Evolutionary conservation across 1,140 invertebrate genomes (phyloP).

Genomic region (Microplitis mediator): DNA sequence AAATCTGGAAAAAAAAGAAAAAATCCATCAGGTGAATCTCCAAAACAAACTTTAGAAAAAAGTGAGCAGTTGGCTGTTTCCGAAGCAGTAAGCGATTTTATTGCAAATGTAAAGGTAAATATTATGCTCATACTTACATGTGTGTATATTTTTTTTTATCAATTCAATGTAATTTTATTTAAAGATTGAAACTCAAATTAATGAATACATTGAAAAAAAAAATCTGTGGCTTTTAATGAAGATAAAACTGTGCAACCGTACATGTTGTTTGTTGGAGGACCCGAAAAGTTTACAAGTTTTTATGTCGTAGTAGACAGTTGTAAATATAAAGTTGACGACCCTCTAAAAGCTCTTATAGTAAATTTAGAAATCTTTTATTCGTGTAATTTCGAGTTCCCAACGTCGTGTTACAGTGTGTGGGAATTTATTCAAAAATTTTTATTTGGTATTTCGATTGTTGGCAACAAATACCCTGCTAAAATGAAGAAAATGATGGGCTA

Average conservation of each 20-base stretch:
- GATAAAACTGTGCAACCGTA: not conserved
- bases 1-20: not conserved
- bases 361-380: too few relatives aligned
- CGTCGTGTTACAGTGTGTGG: too few relatives aligned
- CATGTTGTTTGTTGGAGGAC: not conserved
- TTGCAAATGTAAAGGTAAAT: not conserved
- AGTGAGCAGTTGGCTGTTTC: not conserved
- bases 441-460: too few relatives aligned
- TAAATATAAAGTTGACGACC: too few relatives aligned
- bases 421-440: too few relatives aligned
- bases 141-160: not conserved
- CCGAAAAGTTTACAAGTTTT: too few relatives aligned
- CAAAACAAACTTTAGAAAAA: not conserved
- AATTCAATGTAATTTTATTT: not conserved
- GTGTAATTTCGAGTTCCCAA: too few relatives aligned
- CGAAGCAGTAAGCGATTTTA: not conserved
- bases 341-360: too few relatives aligned
- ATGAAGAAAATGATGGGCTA: too few relatives aligned
- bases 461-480: too few relatives aligned
- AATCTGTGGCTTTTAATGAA: not conserved
- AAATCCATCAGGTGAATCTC: not conserved
- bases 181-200: not conserved
- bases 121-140: not conserved
- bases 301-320: too few relatives aligned
- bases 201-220: not conserved